Evolutionary conservation across 30 jellyfish, hydroid and myxozoan species (phyloP).

Genomic region (Chrysaora quinquecirrha): DNA sequence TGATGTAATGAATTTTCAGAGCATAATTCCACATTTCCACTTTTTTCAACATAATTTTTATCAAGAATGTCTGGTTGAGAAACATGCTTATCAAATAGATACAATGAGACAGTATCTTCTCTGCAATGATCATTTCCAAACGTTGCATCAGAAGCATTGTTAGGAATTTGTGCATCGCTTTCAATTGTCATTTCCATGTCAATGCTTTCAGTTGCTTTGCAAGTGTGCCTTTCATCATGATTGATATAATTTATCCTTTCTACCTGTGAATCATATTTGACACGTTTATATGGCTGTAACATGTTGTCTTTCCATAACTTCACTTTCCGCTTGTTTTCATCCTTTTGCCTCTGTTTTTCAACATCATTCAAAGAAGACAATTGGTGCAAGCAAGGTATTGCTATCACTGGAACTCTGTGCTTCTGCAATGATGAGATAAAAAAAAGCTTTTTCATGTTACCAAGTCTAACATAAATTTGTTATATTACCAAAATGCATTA

Average conservation of each 20-base stretch:
- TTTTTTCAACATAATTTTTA: background rate
- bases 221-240: background rate
- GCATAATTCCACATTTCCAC: background rate
- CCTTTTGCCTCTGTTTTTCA: too few species aligned
- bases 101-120: background rate
- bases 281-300: background rate
- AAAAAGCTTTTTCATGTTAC: too few species aligned
- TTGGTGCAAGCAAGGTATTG: conserved; percentile 92
- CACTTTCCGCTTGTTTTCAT: background rate
- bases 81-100: too few species aligned
- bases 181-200: background rate
- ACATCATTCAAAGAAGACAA: conserved; percentile 10
- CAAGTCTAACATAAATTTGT: too few species aligned
- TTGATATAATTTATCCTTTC: background rate
- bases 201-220: background rate
- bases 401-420: conserved; percentile 73
- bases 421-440: conserved; percentile 62
- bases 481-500: too few species aligned
- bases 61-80: too few species aligned
- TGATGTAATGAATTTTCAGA: background rate
- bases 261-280: background rate
- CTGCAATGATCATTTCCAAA: too few species aligned
- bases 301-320: background rate
- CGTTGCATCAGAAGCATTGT: too few species aligned
- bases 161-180: background rate